Evolutionary conservation across 2,113 vertebrate species (phyloP).

Genomic region (Ageneiosus marmoratus): DNA sequence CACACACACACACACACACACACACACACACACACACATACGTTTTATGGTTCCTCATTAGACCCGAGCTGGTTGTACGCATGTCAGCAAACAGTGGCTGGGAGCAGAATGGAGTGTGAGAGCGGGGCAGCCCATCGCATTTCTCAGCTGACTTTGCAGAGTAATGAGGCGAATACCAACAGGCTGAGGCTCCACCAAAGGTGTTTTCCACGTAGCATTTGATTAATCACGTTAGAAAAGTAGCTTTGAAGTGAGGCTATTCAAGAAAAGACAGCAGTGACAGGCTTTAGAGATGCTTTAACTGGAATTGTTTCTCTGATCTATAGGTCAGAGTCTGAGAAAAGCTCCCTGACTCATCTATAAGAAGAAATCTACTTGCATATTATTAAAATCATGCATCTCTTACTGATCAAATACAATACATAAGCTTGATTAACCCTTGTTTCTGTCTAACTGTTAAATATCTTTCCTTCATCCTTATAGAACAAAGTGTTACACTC

Average conservation of each 20-base stretch:
- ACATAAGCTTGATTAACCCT: conserved; percentile 21
- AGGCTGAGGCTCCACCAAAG: conserved; percentile 33
- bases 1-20: background rate
- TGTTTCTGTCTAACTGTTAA: conserved; percentile 44
- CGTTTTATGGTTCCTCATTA: conserved; percentile 39
- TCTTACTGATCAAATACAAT: conserved; percentile 42
- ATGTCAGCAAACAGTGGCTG: conserved; percentile 59
- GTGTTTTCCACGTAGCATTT: conserved; percentile 53
- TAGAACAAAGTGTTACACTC: background rate
- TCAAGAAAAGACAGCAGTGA: conserved; percentile 4
- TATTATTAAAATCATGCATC: background rate
- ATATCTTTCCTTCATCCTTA: conserved; percentile 22
- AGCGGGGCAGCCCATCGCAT: conserved; percentile 39
- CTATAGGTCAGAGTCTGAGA: background rate
- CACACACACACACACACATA: conserved; percentile 15
- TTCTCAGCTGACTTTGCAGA: conserved; percentile 56
- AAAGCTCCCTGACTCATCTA: background rate
- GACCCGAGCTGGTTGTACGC: conserved; percentile 42
- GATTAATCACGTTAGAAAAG: conserved; percentile 53
- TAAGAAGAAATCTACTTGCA: background rate
- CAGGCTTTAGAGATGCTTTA: conserved; percentile 10
- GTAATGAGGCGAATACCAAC: conserved; percentile 59
- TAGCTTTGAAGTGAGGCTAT: conserved; percentile 8
- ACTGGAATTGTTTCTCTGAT: background rate
- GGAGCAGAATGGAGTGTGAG: conserved; percentile 39